A percentile compares a stretch with the other conserved stretches of the same genome.
These are phyloP conservation scores for Crossocerus cetratus DNA, from an alignment of 2,888 invertebrate species.

Conservation along the genomic window DNA sequence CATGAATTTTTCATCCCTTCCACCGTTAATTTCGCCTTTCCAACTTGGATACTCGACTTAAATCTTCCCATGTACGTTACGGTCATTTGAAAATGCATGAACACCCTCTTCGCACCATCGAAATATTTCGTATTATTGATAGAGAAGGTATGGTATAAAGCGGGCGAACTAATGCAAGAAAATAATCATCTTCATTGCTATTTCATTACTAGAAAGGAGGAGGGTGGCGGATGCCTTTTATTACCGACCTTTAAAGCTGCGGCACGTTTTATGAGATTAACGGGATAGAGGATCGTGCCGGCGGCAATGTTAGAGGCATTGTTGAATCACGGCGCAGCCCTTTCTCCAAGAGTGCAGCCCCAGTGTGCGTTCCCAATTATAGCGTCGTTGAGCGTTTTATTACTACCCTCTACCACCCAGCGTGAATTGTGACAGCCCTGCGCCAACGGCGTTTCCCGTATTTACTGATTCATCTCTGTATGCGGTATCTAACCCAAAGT, in stretches of 20 bases:
- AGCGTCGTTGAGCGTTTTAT: constrained; percentile 48
- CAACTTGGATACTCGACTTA: neutral
- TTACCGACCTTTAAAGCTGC: constrained; percentile 43
- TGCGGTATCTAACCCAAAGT: too few species aligned
- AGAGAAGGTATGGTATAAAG: too few species aligned
- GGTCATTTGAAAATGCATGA: too few species aligned
- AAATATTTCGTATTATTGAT: too few species aligned
- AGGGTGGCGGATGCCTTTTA: constrained; percentile 29
- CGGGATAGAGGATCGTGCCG: constrained; percentile 32
- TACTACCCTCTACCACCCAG: constrained; percentile 12
- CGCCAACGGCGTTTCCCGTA: neutral
- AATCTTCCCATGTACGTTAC: too few species aligned
- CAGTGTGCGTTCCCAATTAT: constrained; percentile 45
- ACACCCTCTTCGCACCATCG: too few species aligned
- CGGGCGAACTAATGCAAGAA: constrained; percentile 32
- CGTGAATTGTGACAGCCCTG: neutral
- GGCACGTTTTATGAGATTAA: constrained; percentile 51
- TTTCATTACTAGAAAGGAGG: constrained; percentile 44
- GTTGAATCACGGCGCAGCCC: constrained; percentile 45
- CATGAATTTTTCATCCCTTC: constrained; percentile 25
- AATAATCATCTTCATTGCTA: constrained; percentile 42
- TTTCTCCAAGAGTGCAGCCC: constrained; percentile 27
- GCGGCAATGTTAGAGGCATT: constrained; percentile 36
- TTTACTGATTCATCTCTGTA: too few species aligned
- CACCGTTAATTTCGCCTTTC: neutral